A percentile compares a stretch with the other conserved stretches of the same genome.
These are phyloP conservation scores for Columbina picui DNA, from an alignment of 2,113 vertebrate genomes.

Conservation along the genomic window DNA sequence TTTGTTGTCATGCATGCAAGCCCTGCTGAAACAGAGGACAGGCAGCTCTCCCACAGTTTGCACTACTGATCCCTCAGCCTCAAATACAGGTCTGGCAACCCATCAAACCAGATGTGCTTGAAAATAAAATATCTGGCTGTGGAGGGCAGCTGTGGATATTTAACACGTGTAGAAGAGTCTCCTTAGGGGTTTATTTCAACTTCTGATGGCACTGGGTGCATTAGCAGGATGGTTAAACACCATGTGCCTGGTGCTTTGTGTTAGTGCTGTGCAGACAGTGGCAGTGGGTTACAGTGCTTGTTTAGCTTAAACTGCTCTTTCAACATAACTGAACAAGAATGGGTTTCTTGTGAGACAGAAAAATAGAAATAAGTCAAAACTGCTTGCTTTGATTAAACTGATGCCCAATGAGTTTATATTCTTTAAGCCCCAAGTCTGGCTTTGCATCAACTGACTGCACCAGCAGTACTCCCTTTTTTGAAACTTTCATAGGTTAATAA, in stretches of 20 bases:
- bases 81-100: background rate
- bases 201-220: background rate
- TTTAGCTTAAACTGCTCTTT: background rate
- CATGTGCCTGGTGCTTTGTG: background rate
- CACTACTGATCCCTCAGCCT: background rate
- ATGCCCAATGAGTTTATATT: background rate
- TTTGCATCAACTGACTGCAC: rapidly evolving
- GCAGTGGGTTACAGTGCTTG: background rate
- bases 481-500: background rate
- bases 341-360: background rate
- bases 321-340: background rate
- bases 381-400: background rate
- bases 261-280: background rate
- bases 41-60: background rate
- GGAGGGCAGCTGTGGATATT: background rate
- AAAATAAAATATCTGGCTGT: background rate
- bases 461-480: background rate
- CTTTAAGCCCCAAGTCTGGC: background rate
- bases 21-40: rapidly evolving
- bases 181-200: background rate
- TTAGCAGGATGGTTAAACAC: background rate
- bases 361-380: background rate
- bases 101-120: rapidly evolving
- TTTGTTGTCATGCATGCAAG: background rate
- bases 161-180: background rate